A percentile compares a stretch with the other conserved stretches of the same genome.
Conservation (phyloP, 2,797 vertebrate species). For the Chelonia mydas region DNA sequence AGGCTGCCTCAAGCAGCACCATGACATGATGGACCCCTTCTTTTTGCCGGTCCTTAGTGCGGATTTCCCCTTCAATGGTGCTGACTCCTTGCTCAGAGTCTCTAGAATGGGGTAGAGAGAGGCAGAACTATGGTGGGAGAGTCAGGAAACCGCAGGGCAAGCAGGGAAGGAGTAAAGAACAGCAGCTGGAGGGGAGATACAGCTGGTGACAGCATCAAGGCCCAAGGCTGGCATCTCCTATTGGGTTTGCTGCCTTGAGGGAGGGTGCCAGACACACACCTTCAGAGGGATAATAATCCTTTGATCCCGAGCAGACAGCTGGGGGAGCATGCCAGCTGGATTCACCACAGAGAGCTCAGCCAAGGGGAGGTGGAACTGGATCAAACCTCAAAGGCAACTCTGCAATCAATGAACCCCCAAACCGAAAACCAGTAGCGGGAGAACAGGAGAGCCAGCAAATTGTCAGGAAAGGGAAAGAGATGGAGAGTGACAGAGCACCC, state of each 20-base stretch:
- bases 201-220: background rate
- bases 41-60: background rate
- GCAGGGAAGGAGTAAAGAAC: background rate
- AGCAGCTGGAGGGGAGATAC: background rate
- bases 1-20: background rate
- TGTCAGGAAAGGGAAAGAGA: background rate
- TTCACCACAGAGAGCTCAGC: background rate
- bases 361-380: background rate
- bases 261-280: background rate
- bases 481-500: background rate
- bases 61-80: background rate
- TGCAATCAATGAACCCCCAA: accelerated
- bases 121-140: background rate
- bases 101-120: background rate
- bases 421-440: background rate
- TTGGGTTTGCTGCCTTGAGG: background rate
- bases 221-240: background rate
- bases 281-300: background rate
- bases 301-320: background rate
- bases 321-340: background rate
- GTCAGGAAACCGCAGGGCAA: background rate
- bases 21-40: background rate
- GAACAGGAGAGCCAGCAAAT: background rate
- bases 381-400: background rate
- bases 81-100: background rate